Percentiles rank a stretch among this genome's conserved stretches.
Evolutionary conservation across 2,888 invertebrate species (phyloP).

Genomic region (Listrodromus nycthemerus): DNA sequence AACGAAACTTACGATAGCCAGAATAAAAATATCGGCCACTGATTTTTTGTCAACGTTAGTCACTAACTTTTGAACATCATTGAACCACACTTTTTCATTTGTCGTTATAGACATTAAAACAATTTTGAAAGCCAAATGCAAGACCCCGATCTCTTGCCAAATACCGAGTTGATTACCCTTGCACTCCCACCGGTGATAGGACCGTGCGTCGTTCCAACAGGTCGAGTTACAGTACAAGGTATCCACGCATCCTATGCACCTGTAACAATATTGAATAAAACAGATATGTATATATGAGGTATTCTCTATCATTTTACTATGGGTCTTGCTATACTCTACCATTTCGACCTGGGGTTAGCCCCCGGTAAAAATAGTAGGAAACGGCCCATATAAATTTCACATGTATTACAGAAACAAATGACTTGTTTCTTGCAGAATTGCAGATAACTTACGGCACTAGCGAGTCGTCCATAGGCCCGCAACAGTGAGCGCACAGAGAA

Average conservation of each 20-base stretch:
- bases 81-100: constrained; percentile 85
- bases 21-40: constrained; percentile 89
- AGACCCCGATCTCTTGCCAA: constrained; percentile 90
- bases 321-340: no score
- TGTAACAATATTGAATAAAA: constrained; percentile 78
- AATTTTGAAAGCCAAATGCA: constrained; percentile 91
- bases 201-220: constrained; percentile 87
- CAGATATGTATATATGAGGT: no score
- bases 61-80: constrained; percentile 89
- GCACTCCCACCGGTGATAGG: constrained; percentile 91
- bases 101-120: constrained; percentile 86
- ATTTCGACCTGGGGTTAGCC: no score
- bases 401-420: no score
- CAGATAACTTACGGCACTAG: constrained; percentile 88
- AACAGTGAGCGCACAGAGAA: constrained; percentile 91
- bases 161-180: constrained; percentile 87
- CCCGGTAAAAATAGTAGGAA: no score
- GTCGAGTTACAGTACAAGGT: constrained; percentile 89
- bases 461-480: constrained; percentile 85
- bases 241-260: constrained; percentile 89
- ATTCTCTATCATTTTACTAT: no score
- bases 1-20: constrained; percentile 87
- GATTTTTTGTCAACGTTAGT: constrained; percentile 90
- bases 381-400: no score
- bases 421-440: not conserved